Base-by-base conservation (phyloP, 2,113 vertebrate species). In the Pipa parva region DNA sequence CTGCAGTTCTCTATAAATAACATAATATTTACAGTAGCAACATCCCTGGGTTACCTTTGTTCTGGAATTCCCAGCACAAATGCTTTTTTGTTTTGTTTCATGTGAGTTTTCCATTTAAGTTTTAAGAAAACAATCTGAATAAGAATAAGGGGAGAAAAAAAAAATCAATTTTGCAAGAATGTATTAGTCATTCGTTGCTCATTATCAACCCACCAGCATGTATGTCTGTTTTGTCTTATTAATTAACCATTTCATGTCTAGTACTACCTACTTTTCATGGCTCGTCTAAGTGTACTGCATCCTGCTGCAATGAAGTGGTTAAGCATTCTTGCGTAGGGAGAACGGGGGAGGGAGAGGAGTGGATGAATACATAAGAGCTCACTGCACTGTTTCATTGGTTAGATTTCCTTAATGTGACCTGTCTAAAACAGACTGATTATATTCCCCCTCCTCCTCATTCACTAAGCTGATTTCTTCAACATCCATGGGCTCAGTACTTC, bases 371-470 rank as follows among this genome's bases (percentile, higher is more conserved):
- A 79, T 71, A 81, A 84, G 85, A 85, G 85, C 45, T 66, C 73
- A 72, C 71, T 79, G 64, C 76, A 17, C 63, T 42, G 82, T 81
- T 72, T 48, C 83, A 94, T 95, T 95, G 95, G 95, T 77, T 88
- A 72, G 71, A 67, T 74, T 56, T 58, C 72, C 63, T 76, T 76
- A 80, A 79, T 81, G 87, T 77, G 76, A 79, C 88, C 87, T 85
- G 79, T 92, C 84, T 85, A 81, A 88, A 86, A 76, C 78, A 74
- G 82, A 75, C 77, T 78, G 80, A 72, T 82, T 83, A 80, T 74
- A 85, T 83, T 63, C 73, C 73, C 63, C 73, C 63, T 62, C 83
- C 78, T 80, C 74, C 73, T 64, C 81, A 36, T 76, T 82, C 81
- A 65, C 66, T 61, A 83, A 78, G 83, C 80, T 72, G 78, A 72